Conservation (phyloP, 2,797 vertebrate genomes). For the Eurystomus glaucurus region DNA sequence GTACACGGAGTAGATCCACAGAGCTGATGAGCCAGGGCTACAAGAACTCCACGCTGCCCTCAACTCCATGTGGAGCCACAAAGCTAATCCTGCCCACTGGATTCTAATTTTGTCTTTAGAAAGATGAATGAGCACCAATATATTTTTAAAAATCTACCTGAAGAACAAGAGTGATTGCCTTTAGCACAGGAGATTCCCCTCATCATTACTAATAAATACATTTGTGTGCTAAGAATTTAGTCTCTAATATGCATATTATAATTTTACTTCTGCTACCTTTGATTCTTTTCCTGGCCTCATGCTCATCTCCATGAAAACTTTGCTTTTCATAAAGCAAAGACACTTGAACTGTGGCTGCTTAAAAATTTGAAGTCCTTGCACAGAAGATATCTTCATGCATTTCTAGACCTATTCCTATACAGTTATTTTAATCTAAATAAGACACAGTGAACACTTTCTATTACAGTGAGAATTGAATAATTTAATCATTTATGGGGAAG, state of each 20-base stretch:
- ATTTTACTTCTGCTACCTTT: background rate
- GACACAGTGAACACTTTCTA: background rate
- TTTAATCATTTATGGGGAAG: background rate
- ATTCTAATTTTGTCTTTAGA: background rate
- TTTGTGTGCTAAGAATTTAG: background rate
- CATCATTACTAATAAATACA: background rate
- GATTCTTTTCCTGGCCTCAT: background rate
- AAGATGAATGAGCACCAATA: background rate
- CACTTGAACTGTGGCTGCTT: background rate
- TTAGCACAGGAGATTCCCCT: background rate
- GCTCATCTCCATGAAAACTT: background rate
- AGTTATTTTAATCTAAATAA: background rate
- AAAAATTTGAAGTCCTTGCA: background rate
- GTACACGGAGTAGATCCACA: background rate
- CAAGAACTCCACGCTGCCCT: rapidly evolving
- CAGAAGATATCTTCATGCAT: background rate
- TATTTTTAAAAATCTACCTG: background rate
- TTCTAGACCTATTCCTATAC: background rate
- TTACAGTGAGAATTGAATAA: background rate
- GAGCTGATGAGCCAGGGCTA: background rate
- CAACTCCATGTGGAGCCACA: background rate
- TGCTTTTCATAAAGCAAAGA: background rate
- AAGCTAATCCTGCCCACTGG: background rate
- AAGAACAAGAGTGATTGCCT: background rate
- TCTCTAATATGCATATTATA: background rate